Evolutionary conservation across 2,888 invertebrate genomes (phyloP), one percentile per base, ranked within the genome.

Genomic region (Sturmia bella): DNA sequence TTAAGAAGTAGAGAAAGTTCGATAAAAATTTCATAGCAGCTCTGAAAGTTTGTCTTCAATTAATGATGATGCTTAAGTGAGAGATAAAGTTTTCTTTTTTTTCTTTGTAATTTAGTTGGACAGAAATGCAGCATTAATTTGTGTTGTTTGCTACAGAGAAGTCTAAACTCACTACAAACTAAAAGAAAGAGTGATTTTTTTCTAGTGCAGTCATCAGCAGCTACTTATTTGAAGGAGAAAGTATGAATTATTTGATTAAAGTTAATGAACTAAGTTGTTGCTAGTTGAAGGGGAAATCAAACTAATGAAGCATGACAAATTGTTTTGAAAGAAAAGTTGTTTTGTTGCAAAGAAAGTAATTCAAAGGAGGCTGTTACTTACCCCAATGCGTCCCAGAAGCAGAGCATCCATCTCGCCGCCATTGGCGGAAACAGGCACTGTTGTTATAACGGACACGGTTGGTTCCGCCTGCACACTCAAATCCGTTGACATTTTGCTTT

Each of bases 391-490:
- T 84, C 95, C 95, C 72, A 95, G 92, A 84, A 95, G 93, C 85
- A 95, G 91, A 57, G 95, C 95, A 89, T 95, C 95, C 95, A 95
- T 95, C 92, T 95, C 95, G 85, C 95, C 94, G 90, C 95, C 95
- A 87, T 89, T 90, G 80, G 90, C 90, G 59, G 90, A 88, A 75
- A 88, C 90, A 32, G 90, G 90, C 83, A 88, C 90, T 48, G 90
- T 87, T 68, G 90, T 88, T 85, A 90, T 90, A 78, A 90, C 90
- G 77, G 90, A 89, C 73, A 90, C 88, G 64, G 89, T 88, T 69
- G 90, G 89, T 85, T 90, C 90, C 84, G 87, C 87, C 84, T 87
- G 88, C 41, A 83, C 88, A 83, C 90, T 88, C 85, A 90, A 85
- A 84, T 90, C 90, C 59, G 89, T 87, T 57, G 90, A 90, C 90